Base-by-base conservation (phyloP, 2,888 invertebrate genomes). In the Drosophila ezoana region DNA sequence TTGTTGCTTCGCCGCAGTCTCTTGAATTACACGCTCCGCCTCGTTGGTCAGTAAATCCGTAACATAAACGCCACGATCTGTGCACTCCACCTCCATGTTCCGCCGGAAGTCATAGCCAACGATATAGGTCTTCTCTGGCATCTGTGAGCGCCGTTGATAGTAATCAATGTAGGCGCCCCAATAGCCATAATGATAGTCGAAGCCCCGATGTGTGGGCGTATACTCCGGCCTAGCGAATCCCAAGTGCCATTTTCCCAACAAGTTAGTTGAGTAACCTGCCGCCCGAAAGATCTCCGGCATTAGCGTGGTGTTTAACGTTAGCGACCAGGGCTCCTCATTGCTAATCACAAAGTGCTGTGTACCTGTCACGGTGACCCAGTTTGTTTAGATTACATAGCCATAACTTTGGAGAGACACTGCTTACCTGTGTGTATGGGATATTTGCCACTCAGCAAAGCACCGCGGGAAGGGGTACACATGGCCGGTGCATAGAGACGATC, bases 201-300 rank as follows among this genome's bases (percentile, higher is more conserved):
- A 98, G 4, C 97, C 97, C 37, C 97, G 93, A 67, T 93, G 92
- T 0, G 94, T 94, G 1, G 97, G 97, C 6, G 96, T 94, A 88
- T 93, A 93, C 3, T 81, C 76, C 1, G 89, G 89, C 57, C 93
- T 93, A 72, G 95, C 95, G 93, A 95, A 96, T 1, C 98, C 98
- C 64, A 98, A 94, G 90, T 96, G 96, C 98, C 98, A 98, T 93
- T 98, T 98, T 20, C 98, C 98, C 10, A 98, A 94, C 32, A 97
- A 93, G 90, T 97, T 95, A 0, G 97, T 97, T 6, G 93, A 92
- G 92, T 98, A 98, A 0, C 96, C 97, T 57, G 96, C 93, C 71
- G 95, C 94, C 81, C 93, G 93, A 62, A 95, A 92, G 87, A 94
- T 93, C 81, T 96, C 93, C 0, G 97, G 96, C 78, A 97, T 92